Evolutionary conservation across 2,113 vertebrate species (phyloP), one percentile per base, ranked within the genome.

Genomic region (Lucifuga dentata): DNA sequence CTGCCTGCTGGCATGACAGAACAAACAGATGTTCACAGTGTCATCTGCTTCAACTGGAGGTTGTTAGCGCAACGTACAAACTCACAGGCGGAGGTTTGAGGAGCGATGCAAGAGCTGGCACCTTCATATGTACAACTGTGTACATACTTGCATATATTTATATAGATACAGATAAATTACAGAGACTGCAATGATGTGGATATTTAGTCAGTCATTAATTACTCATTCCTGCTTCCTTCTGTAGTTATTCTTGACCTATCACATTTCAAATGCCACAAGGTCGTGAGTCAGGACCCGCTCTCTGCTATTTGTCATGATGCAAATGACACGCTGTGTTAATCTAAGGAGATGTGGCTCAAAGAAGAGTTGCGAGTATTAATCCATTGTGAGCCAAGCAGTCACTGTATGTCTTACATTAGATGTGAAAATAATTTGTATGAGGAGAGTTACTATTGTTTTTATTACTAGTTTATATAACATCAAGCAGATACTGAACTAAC

Each of bases 21-120:
- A 43, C 68, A 84, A 80, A 66, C 88, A 91, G 83, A 88, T 91
- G 90, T 82, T 87, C 65, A 53, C 74, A 71, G 74, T 76, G 76
- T 84, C 73, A 66, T 81, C 68, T 81, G n/a, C 63, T 51, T 71
- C 55, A 69, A 67, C 51, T 57, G 62, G 52, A 80, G 63, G 62
- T 81, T 51, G 66, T 55, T 39, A 44, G 40, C 11, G 7, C n/a
- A 68, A 68, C 16, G 3, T 44, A 56, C 26, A 26, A 52, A 55
- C 39, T 78, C 43, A 53, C 29, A 70, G 26, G 26, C 60, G 8
- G n/a, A 39, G 24, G 49, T 68, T 46, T 60, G 48, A 70, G 50
- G 56, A 51, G 55, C 20, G 36, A 5, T 50, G 44, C 15, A 38
- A 41, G 26, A 10, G 23, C 26, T 10, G 15, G 15, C 50, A 33